Evolutionary conservation across 2,888 invertebrate species (phyloP).

Genomic region (Lycia hirtaria): DNA sequence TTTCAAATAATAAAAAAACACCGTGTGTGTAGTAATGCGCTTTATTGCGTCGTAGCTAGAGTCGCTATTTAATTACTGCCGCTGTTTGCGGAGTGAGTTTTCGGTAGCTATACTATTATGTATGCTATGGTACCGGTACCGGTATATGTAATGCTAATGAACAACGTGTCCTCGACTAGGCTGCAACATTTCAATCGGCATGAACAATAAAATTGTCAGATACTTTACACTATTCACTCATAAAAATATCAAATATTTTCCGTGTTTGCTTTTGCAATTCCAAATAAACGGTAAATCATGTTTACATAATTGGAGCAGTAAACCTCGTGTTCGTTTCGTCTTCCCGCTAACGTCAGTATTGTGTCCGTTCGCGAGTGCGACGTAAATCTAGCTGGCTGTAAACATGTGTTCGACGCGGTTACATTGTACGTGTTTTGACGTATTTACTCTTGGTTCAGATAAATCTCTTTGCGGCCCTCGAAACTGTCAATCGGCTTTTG

Average conservation of each 20-base stretch:
- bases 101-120: too few relatives aligned
- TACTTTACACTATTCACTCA: not conserved
- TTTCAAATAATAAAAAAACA: too few relatives aligned
- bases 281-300: constrained; percentile 1
- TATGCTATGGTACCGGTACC: too few relatives aligned
- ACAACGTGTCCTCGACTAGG: too few relatives aligned
- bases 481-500: not conserved
- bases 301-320: not conserved
- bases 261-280: not conserved
- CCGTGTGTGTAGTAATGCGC: too few relatives aligned
- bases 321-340: constrained; percentile 5
- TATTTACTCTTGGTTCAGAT: not conserved
- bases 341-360: not conserved
- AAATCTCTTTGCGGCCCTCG: not conserved
- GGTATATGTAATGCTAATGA: too few relatives aligned
- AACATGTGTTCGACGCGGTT: not conserved
- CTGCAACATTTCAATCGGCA: not conserved
- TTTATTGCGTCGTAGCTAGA: too few relatives aligned
- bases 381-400: not conserved
- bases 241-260: not conserved
- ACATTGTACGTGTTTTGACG: not conserved
- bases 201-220: not conserved
- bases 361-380: not conserved
- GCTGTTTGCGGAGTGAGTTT: too few relatives aligned
- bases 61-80: too few relatives aligned